A percentile compares a stretch with the other conserved stretches of the same genome.
Conservation (phyloP, 2,888 invertebrate species). For the Mythimna loreyi region DNA sequence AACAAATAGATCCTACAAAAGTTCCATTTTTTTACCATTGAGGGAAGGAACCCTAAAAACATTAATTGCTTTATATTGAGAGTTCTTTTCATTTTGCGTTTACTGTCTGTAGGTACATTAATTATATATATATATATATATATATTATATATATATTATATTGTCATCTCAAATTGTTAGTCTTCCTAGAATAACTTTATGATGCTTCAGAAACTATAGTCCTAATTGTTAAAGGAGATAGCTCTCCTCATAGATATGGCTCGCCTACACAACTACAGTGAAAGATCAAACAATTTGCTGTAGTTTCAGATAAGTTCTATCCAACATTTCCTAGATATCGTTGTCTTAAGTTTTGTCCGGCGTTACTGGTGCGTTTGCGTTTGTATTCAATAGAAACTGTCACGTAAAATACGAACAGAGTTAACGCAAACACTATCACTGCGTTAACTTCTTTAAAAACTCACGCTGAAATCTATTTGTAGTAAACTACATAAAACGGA, state of each 20-base stretch:
- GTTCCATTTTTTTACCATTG: too few relatives aligned
- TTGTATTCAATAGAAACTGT: slow-evolving; percentile 28
- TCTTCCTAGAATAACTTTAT: slow-evolving; percentile 20
- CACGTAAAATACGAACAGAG: slow-evolving; percentile 13
- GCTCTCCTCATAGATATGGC: too few relatives aligned
- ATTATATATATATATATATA: too few relatives aligned
- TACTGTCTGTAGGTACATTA: neutral
- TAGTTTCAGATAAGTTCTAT: slow-evolving; percentile 33
- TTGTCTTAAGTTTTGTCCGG: slow-evolving; percentile 31
- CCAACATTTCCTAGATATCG: slow-evolving; percentile 23
- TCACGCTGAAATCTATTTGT: slow-evolving; percentile 24
- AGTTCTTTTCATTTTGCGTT: neutral
- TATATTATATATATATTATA: too few relatives aligned
- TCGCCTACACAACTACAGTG: slow-evolving; percentile 30
- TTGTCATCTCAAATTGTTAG: neutral
- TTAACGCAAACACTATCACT: slow-evolving; percentile 8
- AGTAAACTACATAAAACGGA: slow-evolving; percentile 28
- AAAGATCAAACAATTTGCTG: slow-evolving; percentile 30
- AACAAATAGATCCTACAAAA: too few relatives aligned
- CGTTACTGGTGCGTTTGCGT: slow-evolving; percentile 19
- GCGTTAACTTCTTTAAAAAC: slow-evolving; percentile 21
- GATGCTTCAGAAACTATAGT: slow-evolving; percentile 10
- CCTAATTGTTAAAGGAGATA: slow-evolving; percentile 26
- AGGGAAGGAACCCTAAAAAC: too few relatives aligned
- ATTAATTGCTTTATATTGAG: neutral